These are phyloP conservation scores for Stictonetta naevosa DNA, from an alignment of 2,113 vertebrate genomes.

Conservation along the genomic window DNA sequence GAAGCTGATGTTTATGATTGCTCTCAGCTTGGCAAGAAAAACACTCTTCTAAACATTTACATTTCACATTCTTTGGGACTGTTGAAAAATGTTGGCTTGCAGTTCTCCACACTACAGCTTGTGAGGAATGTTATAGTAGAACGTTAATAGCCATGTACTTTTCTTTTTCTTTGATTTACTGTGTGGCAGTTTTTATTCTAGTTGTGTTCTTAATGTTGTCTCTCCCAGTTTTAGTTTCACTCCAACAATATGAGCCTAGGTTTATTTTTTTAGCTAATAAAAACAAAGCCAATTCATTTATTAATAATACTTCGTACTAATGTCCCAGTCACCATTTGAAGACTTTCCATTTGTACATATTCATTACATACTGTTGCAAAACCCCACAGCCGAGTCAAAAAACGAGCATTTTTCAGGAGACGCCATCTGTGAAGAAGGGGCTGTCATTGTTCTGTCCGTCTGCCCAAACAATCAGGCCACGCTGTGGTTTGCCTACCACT, in stretches of 20 bases:
- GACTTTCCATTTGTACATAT: background rate
- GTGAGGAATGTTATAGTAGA: slow-evolving; percentile 48
- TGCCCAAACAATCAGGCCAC: rapidly evolving
- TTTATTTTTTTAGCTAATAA: slow-evolving; percentile 58
- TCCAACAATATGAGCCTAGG: background rate
- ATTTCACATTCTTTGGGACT: slow-evolving; percentile 69
- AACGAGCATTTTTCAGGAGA: background rate
- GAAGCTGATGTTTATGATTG: slow-evolving; percentile 65
- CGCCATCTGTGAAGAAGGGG: background rate
- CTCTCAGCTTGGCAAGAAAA: slow-evolving; percentile 70
- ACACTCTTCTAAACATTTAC: slow-evolving; percentile 70
- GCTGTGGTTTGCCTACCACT: background rate
- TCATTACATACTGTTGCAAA: background rate
- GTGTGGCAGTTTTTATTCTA: slow-evolving; percentile 26
- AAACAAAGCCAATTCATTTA: slow-evolving; percentile 40
- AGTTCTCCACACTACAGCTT: background rate
- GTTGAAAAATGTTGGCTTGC: slow-evolving; percentile 58
- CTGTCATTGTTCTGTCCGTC: background rate
- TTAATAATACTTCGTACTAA: background rate
- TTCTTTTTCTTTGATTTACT: slow-evolving; percentile 60
- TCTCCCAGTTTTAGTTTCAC: background rate
- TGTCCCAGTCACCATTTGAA: background rate
- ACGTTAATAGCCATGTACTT: background rate
- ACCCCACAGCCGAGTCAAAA: background rate
- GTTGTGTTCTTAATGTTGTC: background rate